phyloP scores from a whole-genome alignment of 1,140 invertebrate genomes.

The Cyrtorhinus lividipennis region DNA sequence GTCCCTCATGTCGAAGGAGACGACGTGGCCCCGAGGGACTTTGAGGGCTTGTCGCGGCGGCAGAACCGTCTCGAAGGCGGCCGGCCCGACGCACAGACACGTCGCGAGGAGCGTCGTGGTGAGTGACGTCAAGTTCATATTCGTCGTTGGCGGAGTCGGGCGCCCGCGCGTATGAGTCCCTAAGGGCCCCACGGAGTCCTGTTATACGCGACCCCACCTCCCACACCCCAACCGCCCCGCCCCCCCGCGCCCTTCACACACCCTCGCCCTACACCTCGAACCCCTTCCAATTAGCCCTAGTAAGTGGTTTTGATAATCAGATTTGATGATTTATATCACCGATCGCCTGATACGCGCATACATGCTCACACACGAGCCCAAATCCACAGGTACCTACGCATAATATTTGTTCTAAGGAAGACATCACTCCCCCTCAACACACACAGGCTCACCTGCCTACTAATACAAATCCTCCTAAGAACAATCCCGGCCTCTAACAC shows the following conservation, averaged over 20 bases:
- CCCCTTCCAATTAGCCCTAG: background rate
- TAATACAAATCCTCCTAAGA: background rate
- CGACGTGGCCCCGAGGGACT: background rate
- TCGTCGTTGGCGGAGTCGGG: background rate
- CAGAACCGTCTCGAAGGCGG: background rate
- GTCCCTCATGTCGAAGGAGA: slow-evolving; percentile 8
- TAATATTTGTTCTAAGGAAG: background rate
- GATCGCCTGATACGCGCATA: too few species aligned
- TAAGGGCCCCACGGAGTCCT: background rate
- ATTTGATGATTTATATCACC: slow-evolving; percentile 1
- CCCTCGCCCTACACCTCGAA: background rate
- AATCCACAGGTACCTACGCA: background rate
- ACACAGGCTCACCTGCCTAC: background rate
- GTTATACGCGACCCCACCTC: background rate
- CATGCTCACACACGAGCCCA: too few species aligned
- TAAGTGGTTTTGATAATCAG: background rate
- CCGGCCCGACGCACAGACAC: background rate
- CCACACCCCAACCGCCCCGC: too few species aligned
- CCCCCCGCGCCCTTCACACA: background rate
- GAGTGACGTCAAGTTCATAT: too few species aligned
- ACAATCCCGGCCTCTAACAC: background rate
- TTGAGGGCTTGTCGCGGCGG: background rate
- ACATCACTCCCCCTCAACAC: background rate
- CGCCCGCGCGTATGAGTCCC: background rate
- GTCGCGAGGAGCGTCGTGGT: background rate